A percentile compares a stretch with the other conserved stretches of the same genome.
These are phyloP conservation scores for Crioceris asparagi DNA, from an alignment of 2,888 invertebrate genomes.

Conservation along the genomic window DNA sequence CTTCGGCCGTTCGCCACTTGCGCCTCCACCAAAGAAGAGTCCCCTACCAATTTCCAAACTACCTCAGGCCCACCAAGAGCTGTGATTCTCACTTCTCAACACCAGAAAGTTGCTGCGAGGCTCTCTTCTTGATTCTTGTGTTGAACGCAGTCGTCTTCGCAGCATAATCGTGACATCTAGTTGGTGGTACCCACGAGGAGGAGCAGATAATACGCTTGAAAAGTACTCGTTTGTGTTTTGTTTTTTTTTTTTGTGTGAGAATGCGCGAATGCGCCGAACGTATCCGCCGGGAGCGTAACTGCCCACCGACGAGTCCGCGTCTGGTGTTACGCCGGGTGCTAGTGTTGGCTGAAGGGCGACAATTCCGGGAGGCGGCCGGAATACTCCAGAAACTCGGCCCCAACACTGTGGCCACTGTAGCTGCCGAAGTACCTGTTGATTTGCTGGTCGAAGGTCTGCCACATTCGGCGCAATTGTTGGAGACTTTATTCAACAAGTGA, in stretches of 20 bases:
- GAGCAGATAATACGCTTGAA: no score
- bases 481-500: constrained; percentile 67
- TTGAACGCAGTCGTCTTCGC: neutral
- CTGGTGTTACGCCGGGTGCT: constrained; percentile 60
- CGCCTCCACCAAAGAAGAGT: no score
- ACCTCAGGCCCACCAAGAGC: no score
- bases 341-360: constrained; percentile 75
- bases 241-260: no score
- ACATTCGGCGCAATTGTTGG: constrained; percentile 75
- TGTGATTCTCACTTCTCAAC: no score
- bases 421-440: constrained; percentile 74
- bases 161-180: neutral
- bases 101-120: no score
- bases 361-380: constrained; percentile 83
- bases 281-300: constrained; percentile 52
- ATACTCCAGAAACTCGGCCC: constrained; percentile 71
- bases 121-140: neutral
- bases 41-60: no score
- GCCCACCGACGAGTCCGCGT: constrained; percentile 54
- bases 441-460: constrained; percentile 82
- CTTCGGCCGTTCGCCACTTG: no score
- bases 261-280: constrained; percentile 66
- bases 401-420: constrained; percentile 65
- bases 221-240: no score
- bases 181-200: no score